Evolutionary conservation across 1,140 invertebrate genomes (phyloP).

Genomic region (Drosophila gunungcola): DNA sequence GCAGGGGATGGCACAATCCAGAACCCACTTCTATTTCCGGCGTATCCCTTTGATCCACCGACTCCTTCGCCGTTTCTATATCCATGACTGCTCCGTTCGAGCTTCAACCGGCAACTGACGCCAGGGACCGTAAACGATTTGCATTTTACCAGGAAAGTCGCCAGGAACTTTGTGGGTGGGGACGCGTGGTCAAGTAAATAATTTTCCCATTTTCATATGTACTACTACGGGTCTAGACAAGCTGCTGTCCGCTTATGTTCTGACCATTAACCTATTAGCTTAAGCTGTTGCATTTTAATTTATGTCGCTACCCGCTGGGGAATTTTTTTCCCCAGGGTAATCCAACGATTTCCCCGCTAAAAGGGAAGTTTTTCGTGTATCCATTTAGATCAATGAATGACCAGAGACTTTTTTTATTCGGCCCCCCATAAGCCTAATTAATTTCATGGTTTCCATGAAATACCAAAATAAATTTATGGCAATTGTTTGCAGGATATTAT

Average conservation of each 20-base stretch:
- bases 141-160: constrained; percentile 49
- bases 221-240: constrained; percentile 30
- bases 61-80: constrained; percentile 39
- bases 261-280: constrained; percentile 56
- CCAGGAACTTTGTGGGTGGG: constrained; percentile 40
- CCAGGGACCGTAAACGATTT: constrained; percentile 54
- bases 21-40: constrained; percentile 32
- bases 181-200: constrained; percentile 57
- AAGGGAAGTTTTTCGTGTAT: constrained; percentile 16
- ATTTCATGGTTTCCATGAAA: constrained; percentile 53
- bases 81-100: constrained; percentile 53
- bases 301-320: constrained; percentile 37
- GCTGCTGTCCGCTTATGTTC: constrained; percentile 11
- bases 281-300: constrained; percentile 78
- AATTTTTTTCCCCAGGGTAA: constrained; percentile 19
- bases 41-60: constrained; percentile 23
- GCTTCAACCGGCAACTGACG: constrained; percentile 60
- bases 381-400: constrained; percentile 33
- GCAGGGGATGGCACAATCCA: constrained; percentile 32
- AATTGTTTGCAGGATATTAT: constrained; percentile 42
- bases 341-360: constrained; percentile 54
- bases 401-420: constrained; percentile 15
- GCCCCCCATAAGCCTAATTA: constrained; percentile 43
- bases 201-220: constrained; percentile 64
- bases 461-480: constrained; percentile 56